Percentiles rank a stretch among this genome's conserved stretches.
These are phyloP conservation scores for Drosophila trapezifrons DNA, from an alignment of 1,140 invertebrate genomes.

Conservation along the genomic window DNA sequence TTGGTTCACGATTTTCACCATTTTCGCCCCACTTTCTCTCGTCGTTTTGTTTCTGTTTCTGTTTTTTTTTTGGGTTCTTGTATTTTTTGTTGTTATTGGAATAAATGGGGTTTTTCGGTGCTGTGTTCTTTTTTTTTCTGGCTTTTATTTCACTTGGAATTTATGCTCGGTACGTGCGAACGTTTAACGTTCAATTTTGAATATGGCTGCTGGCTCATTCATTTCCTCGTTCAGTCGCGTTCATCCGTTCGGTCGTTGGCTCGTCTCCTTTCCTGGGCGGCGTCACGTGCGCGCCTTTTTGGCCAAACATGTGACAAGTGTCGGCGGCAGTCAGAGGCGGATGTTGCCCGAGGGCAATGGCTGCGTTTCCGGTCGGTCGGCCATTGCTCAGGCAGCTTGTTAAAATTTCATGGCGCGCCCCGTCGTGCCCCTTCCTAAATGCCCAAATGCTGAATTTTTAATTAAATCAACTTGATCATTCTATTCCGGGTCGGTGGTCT, in stretches of 20 bases:
- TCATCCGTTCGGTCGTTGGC: conserved; percentile 31
- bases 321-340: conserved; percentile 67
- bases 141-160: conserved; percentile 78
- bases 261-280: conserved; percentile 25
- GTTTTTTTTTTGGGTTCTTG: background rate
- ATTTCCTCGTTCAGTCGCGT: conserved; percentile 63
- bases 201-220: conserved; percentile 72
- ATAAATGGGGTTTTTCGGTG: conserved; percentile 17
- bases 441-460: conserved; percentile 68
- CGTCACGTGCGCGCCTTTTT: conserved; percentile 50
- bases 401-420: conserved; percentile 65
- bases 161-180: conserved; percentile 75
- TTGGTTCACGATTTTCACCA: conserved; percentile 50
- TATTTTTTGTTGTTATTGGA: conserved; percentile 8
- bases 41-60: conserved; percentile 6
- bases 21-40: conserved; percentile 32
- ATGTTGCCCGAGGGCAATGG: conserved; percentile 46
- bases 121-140: conserved; percentile 7
- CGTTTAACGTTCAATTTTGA: conserved; percentile 76
- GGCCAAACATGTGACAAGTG: conserved; percentile 76
- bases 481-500: conserved; percentile 53
- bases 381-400: conserved; percentile 59
- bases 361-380: conserved; percentile 53
- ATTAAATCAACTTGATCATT: conserved; percentile 75
- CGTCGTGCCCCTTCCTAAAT: background rate